These are phyloP conservation scores for Batillaria attramentaria DNA, from an alignment of 1,140 invertebrate species.

Conservation along the genomic window DNA sequence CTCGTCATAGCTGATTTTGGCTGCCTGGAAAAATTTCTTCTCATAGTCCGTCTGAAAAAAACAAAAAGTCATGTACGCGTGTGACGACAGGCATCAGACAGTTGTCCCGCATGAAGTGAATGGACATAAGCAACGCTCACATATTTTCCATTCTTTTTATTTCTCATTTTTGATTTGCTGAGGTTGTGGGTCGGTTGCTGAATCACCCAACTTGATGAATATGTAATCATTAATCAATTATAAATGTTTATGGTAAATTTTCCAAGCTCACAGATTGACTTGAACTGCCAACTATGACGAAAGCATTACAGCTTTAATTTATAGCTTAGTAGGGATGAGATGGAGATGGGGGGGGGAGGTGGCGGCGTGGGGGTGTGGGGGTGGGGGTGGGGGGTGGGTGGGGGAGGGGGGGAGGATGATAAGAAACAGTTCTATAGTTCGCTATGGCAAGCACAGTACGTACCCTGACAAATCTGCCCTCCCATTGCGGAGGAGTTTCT, in stretches of 20 bases:
- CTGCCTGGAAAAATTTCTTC: constrained; percentile 31
- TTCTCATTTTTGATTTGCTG: not conserved
- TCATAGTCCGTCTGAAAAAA: constrained; percentile 35
- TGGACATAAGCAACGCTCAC: too few species aligned
- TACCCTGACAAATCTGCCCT: constrained; percentile 25
- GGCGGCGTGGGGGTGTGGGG: too few species aligned
- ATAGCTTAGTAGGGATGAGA: not conserved
- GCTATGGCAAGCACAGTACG: not conserved
- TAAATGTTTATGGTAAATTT: too few species aligned
- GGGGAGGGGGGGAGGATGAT: too few species aligned
- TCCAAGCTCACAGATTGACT: too few species aligned
- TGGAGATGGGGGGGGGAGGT: not conserved
- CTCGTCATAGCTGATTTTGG: constrained; percentile 51
- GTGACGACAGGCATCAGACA: too few species aligned
- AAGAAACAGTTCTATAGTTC: too few species aligned
- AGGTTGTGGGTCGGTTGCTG: not conserved
- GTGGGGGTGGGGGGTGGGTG: too few species aligned
- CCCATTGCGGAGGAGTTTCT: constrained; percentile 28
- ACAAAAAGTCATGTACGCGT: too few species aligned
- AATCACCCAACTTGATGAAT: not conserved
- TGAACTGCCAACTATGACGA: not conserved
- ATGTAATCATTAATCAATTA: not conserved
- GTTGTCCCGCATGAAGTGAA: too few species aligned
- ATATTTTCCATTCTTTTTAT: too few species aligned
- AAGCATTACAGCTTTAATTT: too few species aligned